Conservation (phyloP, 2,888 invertebrate species). For the Exocentrus adspersus region DNA sequence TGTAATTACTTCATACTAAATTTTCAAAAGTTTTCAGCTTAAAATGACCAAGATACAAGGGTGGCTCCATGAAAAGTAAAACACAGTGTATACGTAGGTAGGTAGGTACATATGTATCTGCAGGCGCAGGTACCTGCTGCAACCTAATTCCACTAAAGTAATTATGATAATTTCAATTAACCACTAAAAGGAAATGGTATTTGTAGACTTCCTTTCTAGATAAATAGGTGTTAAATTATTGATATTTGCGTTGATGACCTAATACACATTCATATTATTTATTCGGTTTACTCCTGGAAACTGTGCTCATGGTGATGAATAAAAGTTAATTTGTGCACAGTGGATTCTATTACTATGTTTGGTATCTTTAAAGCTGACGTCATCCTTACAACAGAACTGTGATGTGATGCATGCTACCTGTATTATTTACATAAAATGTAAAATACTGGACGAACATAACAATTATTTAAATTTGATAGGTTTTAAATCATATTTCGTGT, state of each 20-base stretch:
- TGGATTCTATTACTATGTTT: slow-evolving; percentile 26
- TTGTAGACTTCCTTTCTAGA: slow-evolving; percentile 23
- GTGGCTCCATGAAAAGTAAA: too few species aligned
- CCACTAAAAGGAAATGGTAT: slow-evolving; percentile 15
- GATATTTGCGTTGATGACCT: slow-evolving; percentile 14
- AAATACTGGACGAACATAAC: too few species aligned
- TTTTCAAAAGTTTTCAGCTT: too few species aligned
- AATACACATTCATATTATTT: slow-evolving; percentile 10
- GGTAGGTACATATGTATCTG: too few species aligned
- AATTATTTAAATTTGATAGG: too few species aligned
- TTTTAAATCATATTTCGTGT: too few species aligned
- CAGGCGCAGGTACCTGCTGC: too few species aligned
- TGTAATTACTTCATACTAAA: too few species aligned
- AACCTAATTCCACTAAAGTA: background rate
- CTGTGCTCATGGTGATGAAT: slow-evolving; percentile 15
- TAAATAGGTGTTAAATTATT: slow-evolving; percentile 16
- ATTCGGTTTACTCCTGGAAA: background rate
- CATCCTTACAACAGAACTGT: background rate
- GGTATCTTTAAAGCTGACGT: slow-evolving; percentile 28
- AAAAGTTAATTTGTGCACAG: slow-evolving; percentile 21
- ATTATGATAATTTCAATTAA: background rate
- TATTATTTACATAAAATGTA: too few species aligned
- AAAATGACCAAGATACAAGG: too few species aligned
- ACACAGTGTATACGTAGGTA: too few species aligned
- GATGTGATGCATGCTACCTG: too few species aligned